A percentile compares a stretch with the other conserved stretches of the same genome.
Conservation (phyloP, 1,140 invertebrate genomes). For the Zaprionus tsacasi region DNA sequence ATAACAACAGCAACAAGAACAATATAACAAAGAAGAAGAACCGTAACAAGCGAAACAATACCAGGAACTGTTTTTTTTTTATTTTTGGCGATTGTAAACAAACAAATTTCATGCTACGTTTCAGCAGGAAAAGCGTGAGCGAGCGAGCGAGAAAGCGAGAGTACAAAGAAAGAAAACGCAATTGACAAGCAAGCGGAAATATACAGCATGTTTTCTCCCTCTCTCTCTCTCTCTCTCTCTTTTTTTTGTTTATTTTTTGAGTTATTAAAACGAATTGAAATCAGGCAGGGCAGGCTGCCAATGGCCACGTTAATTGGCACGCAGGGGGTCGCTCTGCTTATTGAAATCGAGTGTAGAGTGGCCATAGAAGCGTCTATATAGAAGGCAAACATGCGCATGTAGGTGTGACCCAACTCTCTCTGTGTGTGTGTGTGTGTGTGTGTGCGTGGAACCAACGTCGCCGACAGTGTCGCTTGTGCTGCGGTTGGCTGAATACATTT, state of each 20-base stretch:
- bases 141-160: conserved; percentile 24
- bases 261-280: conserved; percentile 56
- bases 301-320: conserved; percentile 62
- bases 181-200: conserved; percentile 72
- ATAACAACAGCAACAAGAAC: conserved; percentile 52
- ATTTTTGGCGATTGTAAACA: conserved; percentile 68
- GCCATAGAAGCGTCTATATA: conserved; percentile 10
- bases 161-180: conserved; percentile 47
- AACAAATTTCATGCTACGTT: conserved; percentile 77
- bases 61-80: conserved; percentile 8
- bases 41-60: conserved; percentile 16
- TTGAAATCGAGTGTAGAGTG: conserved; percentile 64
- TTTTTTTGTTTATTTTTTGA: conserved; percentile 17
- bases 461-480: conserved; percentile 24
- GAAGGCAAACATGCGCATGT: background rate
- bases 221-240: conserved; percentile 6
- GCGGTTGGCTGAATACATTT: conserved; percentile 77
- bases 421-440: conserved; percentile 4
- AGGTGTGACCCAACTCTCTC: background rate
- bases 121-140: conserved; percentile 36
- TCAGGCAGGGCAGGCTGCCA: conserved; percentile 29
- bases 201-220: conserved; percentile 28
- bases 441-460: conserved; percentile 27
- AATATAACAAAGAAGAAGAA: background rate
- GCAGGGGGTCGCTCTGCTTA: conserved; percentile 31